Conservation (phyloP, 2,113 vertebrate species). For the Prunella himalayana region DNA sequence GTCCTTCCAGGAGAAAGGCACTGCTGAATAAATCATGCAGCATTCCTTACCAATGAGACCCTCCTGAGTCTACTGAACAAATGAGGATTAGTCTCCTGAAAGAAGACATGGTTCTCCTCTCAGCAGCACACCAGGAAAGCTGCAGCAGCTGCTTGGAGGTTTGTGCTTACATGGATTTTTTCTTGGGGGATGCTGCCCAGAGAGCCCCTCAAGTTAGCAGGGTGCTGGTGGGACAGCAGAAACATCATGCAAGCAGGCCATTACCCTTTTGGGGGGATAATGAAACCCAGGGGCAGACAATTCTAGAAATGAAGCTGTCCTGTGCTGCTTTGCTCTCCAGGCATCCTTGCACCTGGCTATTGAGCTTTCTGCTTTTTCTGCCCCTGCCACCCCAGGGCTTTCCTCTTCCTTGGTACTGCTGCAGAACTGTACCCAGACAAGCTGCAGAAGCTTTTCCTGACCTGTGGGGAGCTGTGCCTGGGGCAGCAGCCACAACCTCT, state of each 20-base stretch:
- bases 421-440: not conserved
- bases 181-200: not conserved
- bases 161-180: not conserved
- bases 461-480: not conserved
- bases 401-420: not conserved
- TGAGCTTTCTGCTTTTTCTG: not conserved
- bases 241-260: not conserved
- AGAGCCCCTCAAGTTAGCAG: not conserved
- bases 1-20: slow-evolving; percentile 15
- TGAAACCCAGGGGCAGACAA: not conserved
- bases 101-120: not conserved
- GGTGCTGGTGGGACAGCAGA: not conserved
- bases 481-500: not conserved
- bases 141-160: not conserved
- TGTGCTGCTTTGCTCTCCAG: not conserved
- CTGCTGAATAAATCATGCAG: not conserved
- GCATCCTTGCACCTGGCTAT: not conserved
- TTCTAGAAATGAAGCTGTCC: not conserved
- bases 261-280: not conserved
- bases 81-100: not conserved
- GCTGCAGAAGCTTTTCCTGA: not conserved
- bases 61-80: not conserved
- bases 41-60: not conserved
- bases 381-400: not conserved
- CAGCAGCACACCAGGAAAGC: not conserved